Evolutionary conservation across 2,888 invertebrate genomes (phyloP).

Genomic region (Stenichneumon culpator): DNA sequence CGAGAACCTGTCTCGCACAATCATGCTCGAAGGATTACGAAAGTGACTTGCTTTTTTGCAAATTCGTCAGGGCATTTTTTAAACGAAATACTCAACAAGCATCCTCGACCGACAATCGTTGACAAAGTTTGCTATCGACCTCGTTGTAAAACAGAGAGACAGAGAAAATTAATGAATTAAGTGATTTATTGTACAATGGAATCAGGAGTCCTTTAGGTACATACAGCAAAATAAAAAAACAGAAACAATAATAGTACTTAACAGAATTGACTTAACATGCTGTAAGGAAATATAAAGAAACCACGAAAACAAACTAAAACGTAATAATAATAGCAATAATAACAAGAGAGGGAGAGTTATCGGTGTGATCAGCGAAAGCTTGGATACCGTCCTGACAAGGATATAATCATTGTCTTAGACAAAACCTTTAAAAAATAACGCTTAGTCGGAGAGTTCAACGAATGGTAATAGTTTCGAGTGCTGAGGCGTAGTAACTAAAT

Average conservation of each 20-base stretch:
- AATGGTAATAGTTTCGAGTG: not conserved
- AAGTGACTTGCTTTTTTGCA: constrained; percentile 62
- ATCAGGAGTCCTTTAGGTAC: too few species aligned
- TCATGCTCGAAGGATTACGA: constrained; percentile 70
- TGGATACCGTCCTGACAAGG: not conserved
- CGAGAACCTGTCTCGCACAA: constrained; percentile 71
- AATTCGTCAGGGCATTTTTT: constrained; percentile 8
- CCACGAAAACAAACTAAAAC: too few species aligned
- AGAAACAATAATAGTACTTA: too few species aligned
- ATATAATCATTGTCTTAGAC: not conserved
- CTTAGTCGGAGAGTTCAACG: not conserved
- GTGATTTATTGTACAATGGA: too few species aligned
- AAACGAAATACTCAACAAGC: not conserved
- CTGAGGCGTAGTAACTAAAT: not conserved
- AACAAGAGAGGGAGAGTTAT: too few species aligned
- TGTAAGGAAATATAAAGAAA: too few species aligned
- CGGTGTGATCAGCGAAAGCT: not conserved
- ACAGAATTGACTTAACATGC: too few species aligned
- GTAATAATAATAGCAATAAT: too few species aligned
- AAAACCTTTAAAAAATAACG: not conserved
- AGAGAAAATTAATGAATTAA: not conserved
- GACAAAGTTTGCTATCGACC: constrained; percentile 21
- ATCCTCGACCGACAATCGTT: constrained; percentile 21
- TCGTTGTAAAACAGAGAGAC: not conserved
- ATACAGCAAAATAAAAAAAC: too few species aligned